phyloP scores from a whole-genome alignment of 2,113 vertebrate species.

The Eulacestoma nigropectus region DNA sequence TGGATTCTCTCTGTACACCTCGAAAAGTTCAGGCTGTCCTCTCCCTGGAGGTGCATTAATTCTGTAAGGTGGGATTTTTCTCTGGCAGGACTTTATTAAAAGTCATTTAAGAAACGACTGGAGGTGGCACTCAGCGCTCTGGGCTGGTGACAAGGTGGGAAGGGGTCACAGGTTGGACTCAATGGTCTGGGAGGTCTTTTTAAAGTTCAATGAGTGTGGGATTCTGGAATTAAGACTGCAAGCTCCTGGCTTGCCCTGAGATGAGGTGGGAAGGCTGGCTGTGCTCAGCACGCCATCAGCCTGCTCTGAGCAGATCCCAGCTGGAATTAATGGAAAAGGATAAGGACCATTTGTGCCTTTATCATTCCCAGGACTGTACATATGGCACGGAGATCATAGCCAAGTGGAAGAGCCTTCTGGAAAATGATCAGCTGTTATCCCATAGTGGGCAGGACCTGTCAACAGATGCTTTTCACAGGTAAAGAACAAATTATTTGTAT shows the following conservation, averaged over 20 bases:
- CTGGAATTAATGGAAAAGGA: neutral
- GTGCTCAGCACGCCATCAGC: neutral
- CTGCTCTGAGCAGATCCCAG: neutral
- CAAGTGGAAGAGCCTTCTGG: slow-evolving; percentile 91
- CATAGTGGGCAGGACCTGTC: slow-evolving; percentile 83
- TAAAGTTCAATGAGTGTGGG: neutral
- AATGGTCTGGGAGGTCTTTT: neutral
- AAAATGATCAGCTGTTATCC: slow-evolving; percentile 83
- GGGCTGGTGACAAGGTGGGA: neutral
- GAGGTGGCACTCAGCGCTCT: neutral
- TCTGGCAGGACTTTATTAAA: neutral
- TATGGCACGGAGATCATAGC: slow-evolving; percentile 87
- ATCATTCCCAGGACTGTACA: slow-evolving; percentile 76
- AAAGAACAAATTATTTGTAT: neutral
- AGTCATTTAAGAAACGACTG: neutral
- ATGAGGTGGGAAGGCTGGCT: neutral
- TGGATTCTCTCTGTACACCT: neutral
- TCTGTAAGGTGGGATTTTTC: neutral
- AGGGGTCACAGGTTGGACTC: neutral
- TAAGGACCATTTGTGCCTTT: neutral
- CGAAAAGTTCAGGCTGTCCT: neutral
- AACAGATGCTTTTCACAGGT: slow-evolving; percentile 95
- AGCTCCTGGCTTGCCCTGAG: neutral
- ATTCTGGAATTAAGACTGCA: neutral
- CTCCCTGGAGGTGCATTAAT: neutral